These are phyloP conservation scores for Rhinichthys osculus DNA, from an alignment of 2,797 vertebrate genomes.

Conservation along the genomic window DNA sequence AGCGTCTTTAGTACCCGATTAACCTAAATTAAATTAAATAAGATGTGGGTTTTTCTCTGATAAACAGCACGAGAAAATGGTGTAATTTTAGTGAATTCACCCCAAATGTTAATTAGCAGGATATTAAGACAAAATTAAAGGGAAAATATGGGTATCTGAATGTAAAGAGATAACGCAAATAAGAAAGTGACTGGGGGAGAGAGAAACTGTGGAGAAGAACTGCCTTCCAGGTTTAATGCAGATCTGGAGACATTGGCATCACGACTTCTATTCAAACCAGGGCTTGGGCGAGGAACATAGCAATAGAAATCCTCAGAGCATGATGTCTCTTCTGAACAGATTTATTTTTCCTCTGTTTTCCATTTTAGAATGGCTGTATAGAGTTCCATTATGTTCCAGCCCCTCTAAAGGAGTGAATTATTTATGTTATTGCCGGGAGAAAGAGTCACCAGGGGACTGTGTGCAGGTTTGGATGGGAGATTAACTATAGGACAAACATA, in stretches of 20 bases:
- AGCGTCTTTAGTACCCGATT: not conserved
- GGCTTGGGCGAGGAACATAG: slow-evolving; percentile 33
- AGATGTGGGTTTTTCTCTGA: not conserved
- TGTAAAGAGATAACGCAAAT: slow-evolving; percentile 25
- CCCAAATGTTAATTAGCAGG: not conserved
- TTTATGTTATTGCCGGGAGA: slow-evolving; percentile 67
- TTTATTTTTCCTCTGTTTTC: slow-evolving; percentile 39
- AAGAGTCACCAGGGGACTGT: slow-evolving; percentile 39
- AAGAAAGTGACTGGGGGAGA: slow-evolving; percentile 27
- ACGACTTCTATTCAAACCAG: slow-evolving; percentile 33
- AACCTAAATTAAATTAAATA: not conserved
- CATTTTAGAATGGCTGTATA: slow-evolving; percentile 34
- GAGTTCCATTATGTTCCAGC: slow-evolving; percentile 47
- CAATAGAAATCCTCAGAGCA: slow-evolving; percentile 14
- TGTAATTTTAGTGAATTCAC: not conserved
- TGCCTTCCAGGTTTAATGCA: slow-evolving; percentile 45
- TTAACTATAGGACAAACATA: slow-evolving; percentile 39
- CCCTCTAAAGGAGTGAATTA: slow-evolving; percentile 67
- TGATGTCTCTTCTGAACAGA: slow-evolving; percentile 27
- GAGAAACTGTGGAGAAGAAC: slow-evolving; percentile 16
- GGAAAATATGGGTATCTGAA: slow-evolving; percentile 32
- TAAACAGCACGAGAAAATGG: not conserved
- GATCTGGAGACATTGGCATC: slow-evolving; percentile 30
- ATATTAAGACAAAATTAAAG: not conserved
- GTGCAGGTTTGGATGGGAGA: slow-evolving; percentile 31